Evolutionary conservation across 2,113 vertebrate genomes (phyloP).

Genomic region (Laticauda laticaudata): DNA sequence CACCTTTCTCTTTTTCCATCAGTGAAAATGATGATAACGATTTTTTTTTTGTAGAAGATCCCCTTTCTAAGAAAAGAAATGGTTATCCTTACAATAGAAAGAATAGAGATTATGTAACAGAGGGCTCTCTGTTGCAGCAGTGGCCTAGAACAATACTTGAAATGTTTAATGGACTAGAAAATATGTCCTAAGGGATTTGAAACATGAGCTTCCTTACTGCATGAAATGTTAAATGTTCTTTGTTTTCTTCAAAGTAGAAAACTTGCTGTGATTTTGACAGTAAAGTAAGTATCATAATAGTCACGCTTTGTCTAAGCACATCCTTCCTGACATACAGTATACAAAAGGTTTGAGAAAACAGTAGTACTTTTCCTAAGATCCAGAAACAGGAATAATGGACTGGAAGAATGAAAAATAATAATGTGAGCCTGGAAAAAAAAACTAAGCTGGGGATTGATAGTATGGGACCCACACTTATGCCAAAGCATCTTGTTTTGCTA

Average conservation of each 20-base stretch:
- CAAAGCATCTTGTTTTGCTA: background rate
- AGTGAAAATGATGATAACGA: background rate
- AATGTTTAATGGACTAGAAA: conserved; percentile 31
- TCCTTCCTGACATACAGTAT: background rate
- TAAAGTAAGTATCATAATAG: background rate
- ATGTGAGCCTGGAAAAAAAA: background rate
- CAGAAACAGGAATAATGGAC: background rate
- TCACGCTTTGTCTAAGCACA: background rate
- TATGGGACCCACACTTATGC: background rate
- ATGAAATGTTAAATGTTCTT: conserved; percentile 13
- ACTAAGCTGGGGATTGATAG: background rate
- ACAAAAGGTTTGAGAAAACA: background rate
- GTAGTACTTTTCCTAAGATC: background rate
- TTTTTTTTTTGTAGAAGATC: background rate
- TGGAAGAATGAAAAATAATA: background rate
- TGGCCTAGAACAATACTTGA: conserved; percentile 26
- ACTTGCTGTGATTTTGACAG: background rate
- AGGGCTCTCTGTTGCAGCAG: background rate
- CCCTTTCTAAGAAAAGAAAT: background rate
- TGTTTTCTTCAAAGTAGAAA: background rate
- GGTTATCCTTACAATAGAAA: conserved; percentile 9
- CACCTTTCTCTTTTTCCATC: background rate
- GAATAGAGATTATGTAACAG: background rate
- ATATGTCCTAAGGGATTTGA: conserved; percentile 23
- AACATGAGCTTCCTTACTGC: conserved; percentile 18